A percentile compares a stretch with the other conserved stretches of the same genome.
These are phyloP conservation scores for Hoplodrina ambigua DNA, from an alignment of 2,888 invertebrate genomes.

Conservation along the genomic window DNA sequence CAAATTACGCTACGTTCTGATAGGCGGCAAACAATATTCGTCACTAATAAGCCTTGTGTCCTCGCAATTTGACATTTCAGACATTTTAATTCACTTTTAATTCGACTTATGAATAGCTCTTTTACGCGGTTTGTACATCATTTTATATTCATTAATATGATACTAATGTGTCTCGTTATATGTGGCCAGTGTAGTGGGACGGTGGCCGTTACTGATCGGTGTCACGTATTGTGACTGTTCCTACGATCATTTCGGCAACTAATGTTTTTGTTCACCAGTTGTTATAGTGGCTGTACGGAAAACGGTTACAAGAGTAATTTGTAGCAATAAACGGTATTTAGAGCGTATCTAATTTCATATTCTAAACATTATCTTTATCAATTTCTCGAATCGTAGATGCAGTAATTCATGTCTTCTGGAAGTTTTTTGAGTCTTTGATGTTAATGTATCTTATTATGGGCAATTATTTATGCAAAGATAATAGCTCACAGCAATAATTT, in stretches of 20 bases:
- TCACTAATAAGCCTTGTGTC: conserved; percentile 83
- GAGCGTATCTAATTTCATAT: conserved; percentile 77
- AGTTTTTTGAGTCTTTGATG: conserved; percentile 63
- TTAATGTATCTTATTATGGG: conserved; percentile 66
- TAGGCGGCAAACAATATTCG: conserved; percentile 65
- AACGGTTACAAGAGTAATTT: conserved; percentile 76
- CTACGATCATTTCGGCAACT: conserved; percentile 59
- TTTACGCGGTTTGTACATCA: conserved; percentile 88
- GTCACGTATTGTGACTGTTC: conserved; percentile 71
- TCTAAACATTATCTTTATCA: conserved; percentile 74
- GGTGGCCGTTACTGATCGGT: conserved; percentile 74
- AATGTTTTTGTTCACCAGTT: conserved; percentile 62
- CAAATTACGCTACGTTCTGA: conserved; percentile 71
- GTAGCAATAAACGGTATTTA: conserved; percentile 75
- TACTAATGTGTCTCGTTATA: conserved; percentile 84
- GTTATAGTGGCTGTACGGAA: conserved; percentile 66
- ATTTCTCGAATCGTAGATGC: conserved; percentile 72
- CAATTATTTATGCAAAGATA: conserved; percentile 70
- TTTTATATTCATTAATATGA: conserved; percentile 87
- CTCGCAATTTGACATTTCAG: conserved; percentile 89
- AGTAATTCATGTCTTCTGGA: conserved; percentile 67
- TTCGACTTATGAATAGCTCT: conserved; percentile 86
- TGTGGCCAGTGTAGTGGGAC: conserved; percentile 78
- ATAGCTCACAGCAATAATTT: conserved; percentile 68
- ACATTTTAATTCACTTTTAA: conserved; percentile 88